Evolutionary conservation across 2,113 vertebrate species (phyloP), one percentile per base, ranked within the genome.

Genomic region (Nestor notabilis): DNA sequence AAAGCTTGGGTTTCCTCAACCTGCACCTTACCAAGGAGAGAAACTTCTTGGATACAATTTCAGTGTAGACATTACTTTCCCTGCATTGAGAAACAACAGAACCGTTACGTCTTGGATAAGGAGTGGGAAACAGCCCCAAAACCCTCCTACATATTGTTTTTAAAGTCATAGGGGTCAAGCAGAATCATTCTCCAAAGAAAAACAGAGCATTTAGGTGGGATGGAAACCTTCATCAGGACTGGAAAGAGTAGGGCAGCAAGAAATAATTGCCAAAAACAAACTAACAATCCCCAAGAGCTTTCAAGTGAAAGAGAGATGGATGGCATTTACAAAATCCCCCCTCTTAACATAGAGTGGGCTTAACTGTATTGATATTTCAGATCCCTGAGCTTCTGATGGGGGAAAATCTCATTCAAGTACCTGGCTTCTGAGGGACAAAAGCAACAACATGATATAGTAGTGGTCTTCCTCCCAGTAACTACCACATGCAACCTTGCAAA

Each of bases 1-100:
- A 82, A 70, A 76, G 61, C 83, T 91, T 92, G 65, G 44, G 56
- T 95, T 97, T 97, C 94, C 83, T 76, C 80, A 89, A 33, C 4
- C 28, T 7, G 3, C 37, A 39, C 27, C 13, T 7, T 69, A 93
- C 33, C 39, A 88, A 80, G 66, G 66, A 88, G 49, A 84, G 55
- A 95, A 93, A 95, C 10, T 60, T 95, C 39, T 85, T 47, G 64
- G 71, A 77, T 94, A 70, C 1, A 35, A 28, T 93, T 96, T 91
- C 91, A 83, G 70, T 1, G 5, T 18, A 93, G 77, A 49, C 77
- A 37, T 81, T 86, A 78, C 23, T 84, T 93, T 87, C 52, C 5
- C 21, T 76, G n/a, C 21, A 44, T 9, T 16, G 5, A 79, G 56
- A 86, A 96, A 82, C 65, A 85, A 47, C 91, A 89, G 50, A 86